phyloP scores from a whole-genome alignment of 2,888 invertebrate genomes.

The Julus scandinavius region DNA sequence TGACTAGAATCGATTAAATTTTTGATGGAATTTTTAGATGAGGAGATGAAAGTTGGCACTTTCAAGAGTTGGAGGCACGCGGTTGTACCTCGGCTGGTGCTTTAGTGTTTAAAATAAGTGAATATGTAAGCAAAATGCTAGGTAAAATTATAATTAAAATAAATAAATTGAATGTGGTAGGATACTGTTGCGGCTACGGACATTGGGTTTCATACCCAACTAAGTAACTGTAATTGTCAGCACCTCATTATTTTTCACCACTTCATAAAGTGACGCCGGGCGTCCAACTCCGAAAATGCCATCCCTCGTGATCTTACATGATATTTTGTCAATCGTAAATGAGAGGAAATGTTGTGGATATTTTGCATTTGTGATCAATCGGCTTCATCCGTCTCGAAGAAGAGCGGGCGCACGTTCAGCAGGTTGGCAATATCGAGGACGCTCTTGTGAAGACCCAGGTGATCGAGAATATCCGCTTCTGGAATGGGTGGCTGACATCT shows the following conservation, averaged over 20 bases:
- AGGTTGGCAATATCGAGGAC: slow-evolving; percentile 85
- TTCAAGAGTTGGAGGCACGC: slow-evolving; percentile 19
- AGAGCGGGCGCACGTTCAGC: slow-evolving; percentile 82
- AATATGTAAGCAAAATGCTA: background rate
- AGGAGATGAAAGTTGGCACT: background rate
- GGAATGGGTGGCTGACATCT: slow-evolving; percentile 87
- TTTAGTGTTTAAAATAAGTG: background rate
- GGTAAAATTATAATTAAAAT: background rate
- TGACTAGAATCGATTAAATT: slow-evolving; percentile 41
- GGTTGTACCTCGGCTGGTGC: background rate
- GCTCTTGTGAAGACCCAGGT: slow-evolving; percentile 80
- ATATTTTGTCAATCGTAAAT: slow-evolving; percentile 24
- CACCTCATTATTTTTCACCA: background rate
- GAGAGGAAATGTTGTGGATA: slow-evolving; percentile 17
- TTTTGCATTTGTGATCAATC: slow-evolving; percentile 58
- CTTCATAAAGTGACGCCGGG: background rate
- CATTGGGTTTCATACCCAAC: slow-evolving; percentile 43
- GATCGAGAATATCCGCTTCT: slow-evolving; percentile 85
- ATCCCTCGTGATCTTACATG: background rate
- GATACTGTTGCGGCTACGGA: background rate
- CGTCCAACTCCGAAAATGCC: slow-evolving; percentile 40
- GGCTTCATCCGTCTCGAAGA: slow-evolving; percentile 69
- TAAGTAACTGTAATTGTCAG: background rate
- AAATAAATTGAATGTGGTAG: background rate
- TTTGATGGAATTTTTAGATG: background rate